A percentile compares a stretch with the other conserved stretches of the same genome.
Evolutionary conservation across 2,888 invertebrate genomes (phyloP).

Genomic region (Pasiphila rectangulata): DNA sequence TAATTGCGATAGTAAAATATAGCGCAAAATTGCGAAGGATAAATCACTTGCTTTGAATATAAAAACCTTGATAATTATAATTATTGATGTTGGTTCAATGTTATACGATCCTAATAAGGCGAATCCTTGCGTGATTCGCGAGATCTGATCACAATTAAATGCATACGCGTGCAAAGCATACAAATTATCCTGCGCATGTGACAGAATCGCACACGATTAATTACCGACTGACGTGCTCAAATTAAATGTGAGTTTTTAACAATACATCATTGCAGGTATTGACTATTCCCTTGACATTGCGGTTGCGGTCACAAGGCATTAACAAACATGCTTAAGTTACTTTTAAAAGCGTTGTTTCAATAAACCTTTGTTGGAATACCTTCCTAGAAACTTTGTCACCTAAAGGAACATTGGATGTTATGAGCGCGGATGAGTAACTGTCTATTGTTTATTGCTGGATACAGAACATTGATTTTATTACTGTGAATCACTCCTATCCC

Average conservation of each 20-base stretch:
- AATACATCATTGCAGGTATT: neutral
- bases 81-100: constrained; percentile 6
- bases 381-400: constrained; percentile 12
- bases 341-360: constrained; percentile 8
- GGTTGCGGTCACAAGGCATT: neutral
- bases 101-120: constrained; percentile 31
- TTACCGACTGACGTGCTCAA: constrained; percentile 8
- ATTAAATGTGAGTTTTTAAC: neutral
- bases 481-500: constrained; percentile 43
- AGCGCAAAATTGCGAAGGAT: too few species aligned
- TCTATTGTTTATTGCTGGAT: constrained; percentile 45
- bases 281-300: constrained; percentile 7
- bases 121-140: constrained; percentile 38
- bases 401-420: constrained; percentile 31
- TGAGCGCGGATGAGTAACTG: constrained; percentile 33
- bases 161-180: constrained; percentile 38
- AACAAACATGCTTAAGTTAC: neutral
- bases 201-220: constrained; percentile 15
- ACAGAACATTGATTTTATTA: constrained; percentile 33
- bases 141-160: constrained; percentile 35
- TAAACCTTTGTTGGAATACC: constrained; percentile 12
- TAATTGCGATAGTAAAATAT: too few species aligned
- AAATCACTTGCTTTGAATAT: too few species aligned
- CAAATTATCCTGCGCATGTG: constrained; percentile 31
- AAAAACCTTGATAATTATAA: constrained; percentile 2